phyloP scores from a whole-genome alignment of 2,797 vertebrate species.

The Cyclopterus lumpus region DNA sequence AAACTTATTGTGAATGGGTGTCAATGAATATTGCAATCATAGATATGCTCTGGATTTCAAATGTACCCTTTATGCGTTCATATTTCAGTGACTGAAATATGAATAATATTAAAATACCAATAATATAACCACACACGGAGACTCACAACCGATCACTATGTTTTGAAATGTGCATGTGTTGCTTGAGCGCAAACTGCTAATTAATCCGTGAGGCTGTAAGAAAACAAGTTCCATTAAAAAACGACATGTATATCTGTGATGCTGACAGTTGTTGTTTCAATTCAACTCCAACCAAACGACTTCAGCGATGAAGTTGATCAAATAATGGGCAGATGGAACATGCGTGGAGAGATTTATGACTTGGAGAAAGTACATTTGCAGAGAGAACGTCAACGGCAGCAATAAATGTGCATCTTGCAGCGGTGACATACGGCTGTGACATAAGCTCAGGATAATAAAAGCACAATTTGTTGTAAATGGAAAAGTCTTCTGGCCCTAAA shows the following conservation, averaged over 20 bases:
- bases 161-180: neutral
- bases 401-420: slow-evolving; percentile 60
- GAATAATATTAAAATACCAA: neutral
- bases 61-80: neutral
- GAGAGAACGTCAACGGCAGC: slow-evolving; percentile 39
- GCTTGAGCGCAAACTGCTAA: neutral
- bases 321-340: slow-evolving; percentile 41
- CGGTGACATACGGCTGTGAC: slow-evolving; percentile 54
- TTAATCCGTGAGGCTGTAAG: slow-evolving; percentile 9
- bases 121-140: neutral
- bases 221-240: slow-evolving; percentile 31
- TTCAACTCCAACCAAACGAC: slow-evolving; percentile 25
- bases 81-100: neutral
- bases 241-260: slow-evolving; percentile 43
- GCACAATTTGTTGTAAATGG: slow-evolving; percentile 45
- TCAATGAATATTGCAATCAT: neutral
- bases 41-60: neutral
- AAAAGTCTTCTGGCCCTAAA: slow-evolving; percentile 44
- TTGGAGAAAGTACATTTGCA: slow-evolving; percentile 58
- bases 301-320: slow-evolving; percentile 57
- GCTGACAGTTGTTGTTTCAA: slow-evolving; percentile 58
- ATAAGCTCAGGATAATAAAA: slow-evolving; percentile 34
- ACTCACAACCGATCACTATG: neutral
- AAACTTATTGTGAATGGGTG: neutral
- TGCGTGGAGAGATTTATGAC: slow-evolving; percentile 48